Evolutionary conservation across 2,797 vertebrate genomes (phyloP).

Genomic region (Emys orbicularis): DNA sequence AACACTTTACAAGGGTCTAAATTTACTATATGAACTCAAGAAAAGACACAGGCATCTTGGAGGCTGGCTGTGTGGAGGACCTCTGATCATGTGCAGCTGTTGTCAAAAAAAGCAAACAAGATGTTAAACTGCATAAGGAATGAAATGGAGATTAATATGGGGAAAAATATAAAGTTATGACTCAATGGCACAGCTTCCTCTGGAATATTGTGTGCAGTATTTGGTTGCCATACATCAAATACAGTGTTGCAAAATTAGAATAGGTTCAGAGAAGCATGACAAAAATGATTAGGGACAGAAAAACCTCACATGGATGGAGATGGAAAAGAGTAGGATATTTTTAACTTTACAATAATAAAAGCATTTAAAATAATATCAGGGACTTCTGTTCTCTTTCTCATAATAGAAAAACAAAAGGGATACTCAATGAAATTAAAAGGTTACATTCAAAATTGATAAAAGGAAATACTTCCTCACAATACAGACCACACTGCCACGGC

Average conservation of each 20-base stretch:
- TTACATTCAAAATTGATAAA: not conserved
- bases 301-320: not conserved
- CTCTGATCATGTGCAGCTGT: constrained; percentile 37
- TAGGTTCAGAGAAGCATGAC: not conserved
- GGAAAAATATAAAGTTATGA: constrained; percentile 10
- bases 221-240: not conserved
- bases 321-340: rapidly evolving
- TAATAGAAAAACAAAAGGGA: not conserved
- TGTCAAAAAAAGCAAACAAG: constrained; percentile 47
- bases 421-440: not conserved
- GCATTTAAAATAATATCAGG: not conserved
- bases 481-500: not conserved
- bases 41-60: not conserved
- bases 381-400: not conserved
- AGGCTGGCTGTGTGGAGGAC: not conserved
- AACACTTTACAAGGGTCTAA: not conserved
- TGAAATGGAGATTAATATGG: not conserved
- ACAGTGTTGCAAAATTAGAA: not conserved
- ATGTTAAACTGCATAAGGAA: constrained; percentile 44
- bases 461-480: not conserved
- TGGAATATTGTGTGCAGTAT: not conserved
- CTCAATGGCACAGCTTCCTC: constrained; percentile 12
- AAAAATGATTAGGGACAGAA: not conserved
- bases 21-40: not conserved
- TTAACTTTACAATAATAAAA: not conserved